These are phyloP conservation scores for Lysandra coridon DNA, from an alignment of 2,888 invertebrate species.

Conservation along the genomic window DNA sequence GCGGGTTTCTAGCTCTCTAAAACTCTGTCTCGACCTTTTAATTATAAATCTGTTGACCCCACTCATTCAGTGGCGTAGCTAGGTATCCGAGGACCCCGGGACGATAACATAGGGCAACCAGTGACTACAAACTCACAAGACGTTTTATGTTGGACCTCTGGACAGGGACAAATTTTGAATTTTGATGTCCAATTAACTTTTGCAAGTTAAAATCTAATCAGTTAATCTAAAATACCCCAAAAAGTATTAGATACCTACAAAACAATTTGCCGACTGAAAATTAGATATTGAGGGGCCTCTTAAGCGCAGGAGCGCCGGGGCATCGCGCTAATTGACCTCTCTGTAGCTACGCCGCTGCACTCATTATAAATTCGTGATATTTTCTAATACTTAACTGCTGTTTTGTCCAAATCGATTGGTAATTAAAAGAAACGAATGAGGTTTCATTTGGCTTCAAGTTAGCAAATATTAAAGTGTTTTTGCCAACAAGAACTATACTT, in stretches of 20 bases:
- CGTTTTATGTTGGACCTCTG: background rate
- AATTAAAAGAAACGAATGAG: background rate
- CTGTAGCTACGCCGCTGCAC: background rate
- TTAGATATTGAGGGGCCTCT: too few relatives aligned
- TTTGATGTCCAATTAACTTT: too few relatives aligned
- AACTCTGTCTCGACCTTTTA: background rate
- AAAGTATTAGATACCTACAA: too few relatives aligned
- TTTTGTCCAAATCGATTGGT: background rate
- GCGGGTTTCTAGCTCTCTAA: slow-evolving; percentile 1
- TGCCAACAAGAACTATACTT: background rate
- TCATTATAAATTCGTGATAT: slow-evolving; percentile 5
- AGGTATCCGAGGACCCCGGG: background rate
- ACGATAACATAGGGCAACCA: too few relatives aligned
- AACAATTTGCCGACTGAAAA: too few relatives aligned
- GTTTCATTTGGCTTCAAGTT: background rate
- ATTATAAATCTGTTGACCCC: background rate
- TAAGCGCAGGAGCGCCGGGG: too few relatives aligned
- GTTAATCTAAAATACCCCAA: too few relatives aligned
- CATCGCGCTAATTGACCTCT: background rate
- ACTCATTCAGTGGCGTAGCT: background rate
- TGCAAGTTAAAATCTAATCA: too few relatives aligned
- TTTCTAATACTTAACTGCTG: background rate
- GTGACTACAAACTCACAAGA: background rate
- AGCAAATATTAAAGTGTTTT: too few relatives aligned
- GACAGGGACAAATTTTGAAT: too few relatives aligned